Evolutionary conservation across 2,113 vertebrate species (phyloP), one percentile per base, ranked within the genome.

Genomic region (Gopherus evgoodei): DNA sequence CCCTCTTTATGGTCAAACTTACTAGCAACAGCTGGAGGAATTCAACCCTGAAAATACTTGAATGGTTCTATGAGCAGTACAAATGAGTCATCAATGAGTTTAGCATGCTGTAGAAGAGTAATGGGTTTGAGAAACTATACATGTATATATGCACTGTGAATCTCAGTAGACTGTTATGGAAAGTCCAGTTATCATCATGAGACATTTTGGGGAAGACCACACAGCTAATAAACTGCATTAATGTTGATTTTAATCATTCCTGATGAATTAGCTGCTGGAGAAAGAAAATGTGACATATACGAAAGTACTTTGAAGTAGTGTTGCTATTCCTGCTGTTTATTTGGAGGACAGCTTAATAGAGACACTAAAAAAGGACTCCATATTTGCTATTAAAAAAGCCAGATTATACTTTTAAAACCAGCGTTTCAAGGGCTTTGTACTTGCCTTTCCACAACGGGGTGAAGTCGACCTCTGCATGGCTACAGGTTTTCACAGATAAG

Each of bases 221-320:
- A 44, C 85, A 87, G n/a, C 44, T 87, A 59, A 65, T 84, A 81
- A 87, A 52, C 0, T 1, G 11, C 42, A 93, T 91, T 93, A 90
- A 88, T 79, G 87, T 27, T 11, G 83, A 21, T 91, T 96, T 96
- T 65, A 11, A 92, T 87, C 19, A 59, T 91, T 94, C 38, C 56
- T 49, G 47, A 42, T 89, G 88, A 94, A 93, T 0, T 82, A 88
- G 31, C 31, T 83, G 90, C 89, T 87, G 80, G 44, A 90, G 25
- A 90, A 95, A 95, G 56, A 88, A 82, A 82, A 72, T 8, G 49
- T 81, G 93, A 90, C 54, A 27, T 49, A 1, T 52, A 62, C 12
- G 54, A 87, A 96, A 90, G 17, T 24, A 22, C 50, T 96, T 85
- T 53, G 57, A 94, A 89, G 82, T 52, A 5, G 35, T 54, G 29